A percentile compares a stretch with the other conserved stretches of the same genome.
Evolutionary conservation across 1,140 invertebrate genomes (phyloP).

Genomic region (Drosophila neocordata): DNA sequence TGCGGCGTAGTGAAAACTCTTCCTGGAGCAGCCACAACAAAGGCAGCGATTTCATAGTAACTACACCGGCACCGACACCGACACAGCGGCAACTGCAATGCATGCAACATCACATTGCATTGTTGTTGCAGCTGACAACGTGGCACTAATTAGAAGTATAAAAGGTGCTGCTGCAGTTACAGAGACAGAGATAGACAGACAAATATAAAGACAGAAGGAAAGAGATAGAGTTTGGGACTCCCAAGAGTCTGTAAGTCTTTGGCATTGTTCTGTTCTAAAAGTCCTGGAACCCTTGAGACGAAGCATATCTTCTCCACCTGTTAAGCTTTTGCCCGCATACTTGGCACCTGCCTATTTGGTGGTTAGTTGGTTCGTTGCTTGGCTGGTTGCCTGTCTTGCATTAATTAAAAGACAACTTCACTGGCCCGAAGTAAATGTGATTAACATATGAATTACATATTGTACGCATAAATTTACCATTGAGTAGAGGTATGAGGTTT

Average conservation of each 20-base stretch:
- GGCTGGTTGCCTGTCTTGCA: slow-evolving; percentile 40
- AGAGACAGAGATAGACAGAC: too few species aligned
- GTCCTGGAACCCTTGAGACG: not conserved
- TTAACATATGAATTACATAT: slow-evolving; percentile 80
- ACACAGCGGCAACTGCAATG: slow-evolving; percentile 46
- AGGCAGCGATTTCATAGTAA: slow-evolving; percentile 39
- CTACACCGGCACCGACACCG: not conserved
- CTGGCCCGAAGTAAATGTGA: slow-evolving; percentile 45
- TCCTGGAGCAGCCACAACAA: slow-evolving; percentile 64
- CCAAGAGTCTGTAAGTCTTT: too few species aligned
- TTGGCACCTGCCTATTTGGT: slow-evolving; percentile 44
- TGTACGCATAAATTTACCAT: slow-evolving; percentile 78
- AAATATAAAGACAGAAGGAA: too few species aligned
- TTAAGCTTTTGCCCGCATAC: slow-evolving; percentile 14
- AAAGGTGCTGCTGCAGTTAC: slow-evolving; percentile 67
- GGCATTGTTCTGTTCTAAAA: slow-evolving; percentile 19
- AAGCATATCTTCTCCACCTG: not conserved
- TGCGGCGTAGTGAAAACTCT: slow-evolving; percentile 68
- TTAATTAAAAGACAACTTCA: slow-evolving; percentile 69
- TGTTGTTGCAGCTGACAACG: slow-evolving; percentile 65
- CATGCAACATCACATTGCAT: slow-evolving; percentile 44
- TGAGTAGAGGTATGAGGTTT: slow-evolving; percentile 28
- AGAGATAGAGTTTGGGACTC: too few species aligned
- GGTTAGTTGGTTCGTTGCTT: slow-evolving; percentile 26
- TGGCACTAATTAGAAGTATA: slow-evolving; percentile 81